Evolutionary conservation across 2,797 vertebrate genomes (phyloP).

Genomic region (Syndactyla subalaris): DNA sequence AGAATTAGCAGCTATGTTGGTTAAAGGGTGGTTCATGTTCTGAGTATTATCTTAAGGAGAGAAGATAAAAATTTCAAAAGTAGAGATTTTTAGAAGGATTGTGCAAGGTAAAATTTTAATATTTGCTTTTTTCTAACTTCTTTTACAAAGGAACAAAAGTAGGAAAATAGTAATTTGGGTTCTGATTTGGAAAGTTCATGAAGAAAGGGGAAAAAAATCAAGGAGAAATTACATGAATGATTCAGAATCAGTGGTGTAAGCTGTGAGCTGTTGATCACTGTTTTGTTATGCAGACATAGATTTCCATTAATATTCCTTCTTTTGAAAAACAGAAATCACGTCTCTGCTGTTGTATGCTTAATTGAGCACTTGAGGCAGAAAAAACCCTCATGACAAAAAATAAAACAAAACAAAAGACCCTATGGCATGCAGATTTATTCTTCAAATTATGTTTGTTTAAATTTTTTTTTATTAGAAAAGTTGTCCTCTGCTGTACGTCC

Average conservation of each 20-base stretch:
- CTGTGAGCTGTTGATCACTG: neutral
- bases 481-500: neutral
- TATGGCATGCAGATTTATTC: neutral
- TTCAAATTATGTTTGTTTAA: neutral
- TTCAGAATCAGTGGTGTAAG: neutral
- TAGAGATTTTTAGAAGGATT: neutral
- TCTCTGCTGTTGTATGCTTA: constrained; percentile 15
- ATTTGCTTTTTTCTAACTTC: neutral
- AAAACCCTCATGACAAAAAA: neutral
- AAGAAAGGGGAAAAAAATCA: neutral
- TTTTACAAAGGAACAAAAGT: neutral
- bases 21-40: neutral
- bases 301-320: constrained; percentile 29
- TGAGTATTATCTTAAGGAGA: neutral
- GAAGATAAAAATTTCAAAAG: neutral
- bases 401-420: neutral
- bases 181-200: neutral
- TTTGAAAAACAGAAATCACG: constrained; percentile 24
- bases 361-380: constrained; percentile 2
- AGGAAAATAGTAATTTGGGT: neutral
- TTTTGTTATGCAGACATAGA: neutral
- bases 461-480: neutral
- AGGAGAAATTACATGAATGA: neutral
- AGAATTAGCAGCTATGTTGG: neutral
- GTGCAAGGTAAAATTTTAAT: neutral